phyloP scores from a whole-genome alignment of 2,113 vertebrate genomes.

The Epinephelus fuscoguttatus region DNA sequence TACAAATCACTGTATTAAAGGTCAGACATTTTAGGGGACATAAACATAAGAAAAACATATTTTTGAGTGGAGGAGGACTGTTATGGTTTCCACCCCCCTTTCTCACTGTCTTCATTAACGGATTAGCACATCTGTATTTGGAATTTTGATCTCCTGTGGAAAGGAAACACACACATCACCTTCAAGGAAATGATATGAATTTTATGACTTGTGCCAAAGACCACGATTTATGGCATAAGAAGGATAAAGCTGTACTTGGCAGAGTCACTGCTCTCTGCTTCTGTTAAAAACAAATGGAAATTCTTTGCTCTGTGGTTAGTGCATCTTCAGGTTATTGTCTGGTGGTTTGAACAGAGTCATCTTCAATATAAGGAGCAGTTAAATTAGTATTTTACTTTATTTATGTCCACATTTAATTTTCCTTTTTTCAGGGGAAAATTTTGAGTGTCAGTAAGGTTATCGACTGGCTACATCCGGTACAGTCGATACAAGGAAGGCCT shows the following conservation, averaged over 20 bases:
- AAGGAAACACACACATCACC: not conserved
- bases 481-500: too few relatives aligned
- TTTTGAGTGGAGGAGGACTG: too few relatives aligned
- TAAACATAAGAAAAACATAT: too few relatives aligned
- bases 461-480: too few relatives aligned
- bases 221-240: constrained; percentile 42
- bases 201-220: constrained; percentile 22
- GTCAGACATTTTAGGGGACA: too few relatives aligned
- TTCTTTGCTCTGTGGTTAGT: constrained; percentile 7
- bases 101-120: not conserved
- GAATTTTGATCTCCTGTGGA: not conserved
- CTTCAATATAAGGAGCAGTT: not conserved
- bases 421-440: not conserved
- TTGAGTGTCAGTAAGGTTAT: not conserved
- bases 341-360: not conserved
- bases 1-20: too few relatives aligned
- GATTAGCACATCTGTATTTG: not conserved
- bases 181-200: not conserved
- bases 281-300: constrained; percentile 7
- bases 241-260: constrained; percentile 37
- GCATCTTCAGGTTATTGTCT: constrained; percentile 21
- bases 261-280: constrained; percentile 11
- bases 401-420: not conserved
- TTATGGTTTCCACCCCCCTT: too few relatives aligned
- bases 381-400: not conserved